Base-by-base conservation (phyloP, 2,888 invertebrate genomes). In the Philereme transversata region DNA sequence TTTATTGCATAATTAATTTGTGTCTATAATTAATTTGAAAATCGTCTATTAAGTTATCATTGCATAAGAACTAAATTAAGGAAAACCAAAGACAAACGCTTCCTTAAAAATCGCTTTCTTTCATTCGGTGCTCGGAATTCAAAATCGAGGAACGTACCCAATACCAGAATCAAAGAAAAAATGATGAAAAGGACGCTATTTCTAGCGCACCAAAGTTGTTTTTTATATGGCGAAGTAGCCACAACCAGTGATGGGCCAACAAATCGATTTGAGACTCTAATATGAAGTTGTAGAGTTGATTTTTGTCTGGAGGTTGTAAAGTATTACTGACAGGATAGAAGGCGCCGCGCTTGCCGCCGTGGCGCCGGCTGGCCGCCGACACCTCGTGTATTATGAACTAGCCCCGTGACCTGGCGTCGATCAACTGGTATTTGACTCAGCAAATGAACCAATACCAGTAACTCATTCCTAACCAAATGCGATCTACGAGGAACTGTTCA, bases 331-430 rank as follows among this genome's bases (percentile, higher is more conserved):
- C 86, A 90, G 88, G 90, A 87, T 85, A 85, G 88, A 77, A 88
- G 91, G 91, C 91, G 91, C 91, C 91, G 83, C 79, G 77, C 69
- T 84, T 87, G 84, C 86, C 87, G 83, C 86, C 83, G 77, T 90
- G 91, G 91, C 91, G 91, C 91, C 91, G 88, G 82, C 88, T 81
- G 78, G 91, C 88, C 91, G 90, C 88, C 86, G 82, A 87, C 90
- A 89, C 90, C 89, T 91, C 88, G 88, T 89, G 89, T 90, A 89
- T 90, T 90, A 90, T 90, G 89, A 84, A 90, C 90, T 90, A 90
- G 90, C 86, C 88, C 78, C 84, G 87, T 88, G 89, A 91, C 90
- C 90, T 81, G 90, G 81, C 89, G 86, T 86, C 87, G 88, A 89
- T 89, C 90, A 88, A 88, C 87, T 87, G 81, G 83, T 85, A 87